Percentiles rank a stretch among this genome's conserved stretches.
Conservation (phyloP, 2,797 vertebrate species). For the Gallinago nigripennis region DNA sequence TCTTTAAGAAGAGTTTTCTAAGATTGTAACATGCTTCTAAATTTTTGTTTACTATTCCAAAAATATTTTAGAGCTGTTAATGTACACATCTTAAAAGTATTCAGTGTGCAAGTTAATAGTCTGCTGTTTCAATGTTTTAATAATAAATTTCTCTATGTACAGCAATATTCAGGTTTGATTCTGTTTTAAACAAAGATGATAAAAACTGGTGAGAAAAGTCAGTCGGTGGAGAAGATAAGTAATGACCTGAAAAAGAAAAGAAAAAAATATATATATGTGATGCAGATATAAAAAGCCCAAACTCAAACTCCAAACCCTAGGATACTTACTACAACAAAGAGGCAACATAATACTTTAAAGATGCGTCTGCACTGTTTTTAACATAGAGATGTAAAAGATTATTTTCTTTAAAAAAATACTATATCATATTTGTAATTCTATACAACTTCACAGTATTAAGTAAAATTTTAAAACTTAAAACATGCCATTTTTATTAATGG, state of each 20-base stretch:
- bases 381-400: conserved; percentile 31
- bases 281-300: neutral
- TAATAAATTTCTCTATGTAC: neutral
- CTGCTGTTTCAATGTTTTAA: neutral
- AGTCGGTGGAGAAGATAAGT: neutral
- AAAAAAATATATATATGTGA: neutral
- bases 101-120: neutral
- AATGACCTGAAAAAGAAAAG: neutral
- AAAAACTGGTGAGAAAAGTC: neutral
- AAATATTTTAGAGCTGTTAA: neutral
- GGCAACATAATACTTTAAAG: conserved; percentile 6
- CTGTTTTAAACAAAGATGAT: neutral
- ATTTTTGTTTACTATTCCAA: neutral
- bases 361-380: conserved; percentile 7
- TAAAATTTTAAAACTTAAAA: conserved; percentile 70
- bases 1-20: neutral
- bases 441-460: conserved; percentile 72
- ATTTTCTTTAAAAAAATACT: conserved; percentile 42
- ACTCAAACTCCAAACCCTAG: neutral
- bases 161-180: neutral
- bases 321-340: neutral
- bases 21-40: neutral
- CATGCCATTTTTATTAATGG: conserved; percentile 79
- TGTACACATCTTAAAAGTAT: neutral
- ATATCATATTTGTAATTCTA: conserved; percentile 72